Evolutionary conservation across 2,888 invertebrate species (phyloP).

Genomic region (Sericinus montela): DNA sequence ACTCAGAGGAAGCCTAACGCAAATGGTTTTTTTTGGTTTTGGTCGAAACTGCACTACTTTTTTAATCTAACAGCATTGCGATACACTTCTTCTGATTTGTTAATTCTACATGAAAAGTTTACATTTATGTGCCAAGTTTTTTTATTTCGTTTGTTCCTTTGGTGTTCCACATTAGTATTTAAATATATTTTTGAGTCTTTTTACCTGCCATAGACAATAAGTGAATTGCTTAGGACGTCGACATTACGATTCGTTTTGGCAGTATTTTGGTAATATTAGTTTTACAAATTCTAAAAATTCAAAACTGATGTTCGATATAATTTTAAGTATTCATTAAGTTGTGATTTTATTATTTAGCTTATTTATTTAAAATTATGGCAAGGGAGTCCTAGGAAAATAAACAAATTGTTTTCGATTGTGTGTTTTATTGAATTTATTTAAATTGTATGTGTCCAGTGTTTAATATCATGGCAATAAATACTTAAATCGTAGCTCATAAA

Average conservation of each 20-base stretch:
- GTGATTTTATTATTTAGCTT: constrained; percentile 77
- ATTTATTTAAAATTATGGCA: constrained; percentile 78
- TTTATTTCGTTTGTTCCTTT: constrained; percentile 50
- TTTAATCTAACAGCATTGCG: constrained; percentile 2
- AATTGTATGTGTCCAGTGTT: constrained; percentile 1
- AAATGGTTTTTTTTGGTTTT: constrained; percentile 1
- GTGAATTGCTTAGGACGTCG: constrained; percentile 60
- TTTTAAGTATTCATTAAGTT: constrained; percentile 78
- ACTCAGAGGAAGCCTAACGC: constrained; percentile 8
- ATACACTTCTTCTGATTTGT: constrained; percentile 10
- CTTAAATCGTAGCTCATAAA: constrained; percentile 1
- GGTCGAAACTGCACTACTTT: background rate
- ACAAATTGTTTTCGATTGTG: constrained; percentile 56
- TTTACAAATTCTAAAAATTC: constrained; percentile 55
- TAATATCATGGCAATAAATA: background rate
- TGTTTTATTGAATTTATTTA: constrained; percentile 29
- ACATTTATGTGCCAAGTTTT: constrained; percentile 39
- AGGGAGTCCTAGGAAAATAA: constrained; percentile 73
- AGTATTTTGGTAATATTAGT: constrained; percentile 25
- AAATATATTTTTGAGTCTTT: constrained; percentile 68
- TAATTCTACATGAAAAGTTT: constrained; percentile 18
- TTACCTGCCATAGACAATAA: constrained; percentile 76
- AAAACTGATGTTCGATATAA: constrained; percentile 60
- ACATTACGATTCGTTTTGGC: constrained; percentile 33
- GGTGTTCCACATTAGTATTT: constrained; percentile 51